Conservation (phyloP, 2,888 invertebrate species). For the Cantharis lateralis region DNA sequence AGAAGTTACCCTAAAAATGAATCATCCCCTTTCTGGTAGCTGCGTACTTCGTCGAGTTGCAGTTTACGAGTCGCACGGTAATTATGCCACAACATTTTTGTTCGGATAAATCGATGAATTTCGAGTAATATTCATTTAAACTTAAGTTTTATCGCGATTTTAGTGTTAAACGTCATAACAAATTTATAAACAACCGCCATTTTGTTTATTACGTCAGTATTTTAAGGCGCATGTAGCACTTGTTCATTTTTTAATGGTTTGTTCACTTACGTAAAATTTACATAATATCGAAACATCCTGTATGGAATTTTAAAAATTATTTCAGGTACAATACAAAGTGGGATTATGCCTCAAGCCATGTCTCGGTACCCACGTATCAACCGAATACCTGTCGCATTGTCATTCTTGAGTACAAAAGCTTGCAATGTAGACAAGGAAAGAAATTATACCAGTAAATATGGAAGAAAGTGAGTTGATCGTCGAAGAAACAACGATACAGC, state of each 20-base stretch:
- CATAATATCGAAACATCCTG: not conserved
- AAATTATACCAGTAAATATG: not conserved
- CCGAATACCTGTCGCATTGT: not conserved
- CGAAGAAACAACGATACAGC: not conserved
- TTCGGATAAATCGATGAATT: not conserved
- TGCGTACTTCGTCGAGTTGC: not conserved
- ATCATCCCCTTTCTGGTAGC: not conserved
- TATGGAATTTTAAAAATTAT: not conserved
- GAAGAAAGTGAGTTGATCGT: not conserved
- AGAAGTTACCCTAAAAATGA: not conserved
- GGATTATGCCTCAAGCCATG: not conserved
- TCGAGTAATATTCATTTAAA: not conserved
- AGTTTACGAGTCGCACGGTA: not conserved
- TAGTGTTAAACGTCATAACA: not conserved
- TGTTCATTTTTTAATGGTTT: not conserved
- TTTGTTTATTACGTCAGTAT: not conserved
- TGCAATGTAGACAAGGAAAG: not conserved
- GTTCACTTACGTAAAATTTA: not conserved
- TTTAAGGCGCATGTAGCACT: not conserved
- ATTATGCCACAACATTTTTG: not conserved
- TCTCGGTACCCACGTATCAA: not conserved
- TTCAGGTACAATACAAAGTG: not conserved
- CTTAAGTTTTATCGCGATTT: not conserved
- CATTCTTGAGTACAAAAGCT: not conserved
- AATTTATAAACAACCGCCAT: not conserved